A percentile compares a stretch with the other conserved stretches of the same genome.
Conservation (phyloP, 1,140 invertebrate genomes). For the Cotesia vestalis region DNA sequence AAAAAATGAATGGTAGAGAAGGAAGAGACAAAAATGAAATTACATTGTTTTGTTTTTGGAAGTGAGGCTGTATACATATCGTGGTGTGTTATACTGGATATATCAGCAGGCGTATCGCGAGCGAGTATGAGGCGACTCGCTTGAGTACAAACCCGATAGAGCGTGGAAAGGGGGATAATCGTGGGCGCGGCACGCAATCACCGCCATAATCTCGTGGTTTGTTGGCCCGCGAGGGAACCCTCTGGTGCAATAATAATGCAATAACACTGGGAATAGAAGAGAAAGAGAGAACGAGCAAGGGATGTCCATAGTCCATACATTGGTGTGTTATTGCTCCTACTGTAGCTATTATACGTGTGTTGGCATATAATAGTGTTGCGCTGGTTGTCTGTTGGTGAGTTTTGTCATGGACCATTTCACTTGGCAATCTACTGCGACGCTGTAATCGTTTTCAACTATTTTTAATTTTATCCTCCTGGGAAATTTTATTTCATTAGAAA, state of each 20-base stretch:
- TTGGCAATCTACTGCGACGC: not conserved
- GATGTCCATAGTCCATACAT: not conserved
- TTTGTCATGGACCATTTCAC: constrained; percentile 25
- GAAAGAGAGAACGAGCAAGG: constrained; percentile 1
- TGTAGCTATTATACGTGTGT: not conserved
- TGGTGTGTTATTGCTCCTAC: too few relatives aligned
- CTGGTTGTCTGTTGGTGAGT: not conserved
- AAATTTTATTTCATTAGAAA: not conserved
- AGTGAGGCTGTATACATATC: not conserved
- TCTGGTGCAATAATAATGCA: constrained; percentile 41
- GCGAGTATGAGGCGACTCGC: not conserved
- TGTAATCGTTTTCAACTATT: too few relatives aligned
- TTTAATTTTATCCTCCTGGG: too few relatives aligned
- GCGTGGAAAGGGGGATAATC: constrained; percentile 58
- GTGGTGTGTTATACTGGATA: too few relatives aligned
- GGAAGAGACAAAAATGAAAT: not conserved
- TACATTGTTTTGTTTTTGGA: constrained; percentile 20
- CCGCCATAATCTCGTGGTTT: constrained; percentile 47
- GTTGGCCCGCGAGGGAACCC: constrained; percentile 33
- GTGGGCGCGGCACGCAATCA: constrained; percentile 50
- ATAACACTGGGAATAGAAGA: constrained; percentile 26
- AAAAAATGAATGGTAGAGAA: too few relatives aligned
- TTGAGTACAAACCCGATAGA: constrained; percentile 46
- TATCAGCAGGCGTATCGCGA: not conserved
- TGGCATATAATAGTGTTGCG: not conserved